Conservation (phyloP, 1,140 invertebrate species). For the Magallana gigas region DNA sequence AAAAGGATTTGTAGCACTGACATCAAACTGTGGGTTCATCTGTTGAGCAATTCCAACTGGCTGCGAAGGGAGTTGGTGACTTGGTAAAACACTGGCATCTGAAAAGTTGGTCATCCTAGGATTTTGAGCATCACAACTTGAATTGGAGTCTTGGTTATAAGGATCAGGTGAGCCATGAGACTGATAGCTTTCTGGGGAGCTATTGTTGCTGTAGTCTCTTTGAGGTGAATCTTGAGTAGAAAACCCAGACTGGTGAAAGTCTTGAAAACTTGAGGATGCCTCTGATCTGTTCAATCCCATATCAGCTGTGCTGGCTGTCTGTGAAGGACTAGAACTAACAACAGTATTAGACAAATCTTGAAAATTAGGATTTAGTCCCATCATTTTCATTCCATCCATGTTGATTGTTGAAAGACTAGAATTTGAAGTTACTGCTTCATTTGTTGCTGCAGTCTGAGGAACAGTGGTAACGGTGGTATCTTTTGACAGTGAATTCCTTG, state of each 20-base stretch:
- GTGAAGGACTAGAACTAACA: neutral
- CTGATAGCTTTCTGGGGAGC: conserved; percentile 53
- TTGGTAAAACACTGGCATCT: conserved; percentile 12
- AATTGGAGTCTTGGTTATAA: conserved; percentile 32
- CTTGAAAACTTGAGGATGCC: conserved; percentile 14
- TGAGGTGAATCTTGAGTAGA: conserved; percentile 50
- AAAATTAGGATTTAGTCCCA: conserved; percentile 26
- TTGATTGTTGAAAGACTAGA: conserved; percentile 46
- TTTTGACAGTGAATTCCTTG: conserved; percentile 31
- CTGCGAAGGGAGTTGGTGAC: conserved; percentile 29
- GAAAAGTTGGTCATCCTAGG: conserved; percentile 8
- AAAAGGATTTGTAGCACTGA: neutral
- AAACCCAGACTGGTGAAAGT: conserved; percentile 29
- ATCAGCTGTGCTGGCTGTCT: neutral
- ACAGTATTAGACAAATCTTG: neutral
- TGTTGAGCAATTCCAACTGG: conserved; percentile 21
- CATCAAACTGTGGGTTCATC: conserved; percentile 21
- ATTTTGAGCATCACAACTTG: conserved; percentile 30
- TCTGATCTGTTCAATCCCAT: neutral
- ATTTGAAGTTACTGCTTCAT: neutral
- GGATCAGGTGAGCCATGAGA: conserved; percentile 54
- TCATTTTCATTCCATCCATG: conserved; percentile 45
- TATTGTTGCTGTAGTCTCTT: conserved; percentile 57
- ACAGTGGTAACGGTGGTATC: conserved; percentile 4
- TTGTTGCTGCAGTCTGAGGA: neutral